Evolutionary conservation across 2,888 invertebrate species (phyloP).

Genomic region (Lasioglossum morio): DNA sequence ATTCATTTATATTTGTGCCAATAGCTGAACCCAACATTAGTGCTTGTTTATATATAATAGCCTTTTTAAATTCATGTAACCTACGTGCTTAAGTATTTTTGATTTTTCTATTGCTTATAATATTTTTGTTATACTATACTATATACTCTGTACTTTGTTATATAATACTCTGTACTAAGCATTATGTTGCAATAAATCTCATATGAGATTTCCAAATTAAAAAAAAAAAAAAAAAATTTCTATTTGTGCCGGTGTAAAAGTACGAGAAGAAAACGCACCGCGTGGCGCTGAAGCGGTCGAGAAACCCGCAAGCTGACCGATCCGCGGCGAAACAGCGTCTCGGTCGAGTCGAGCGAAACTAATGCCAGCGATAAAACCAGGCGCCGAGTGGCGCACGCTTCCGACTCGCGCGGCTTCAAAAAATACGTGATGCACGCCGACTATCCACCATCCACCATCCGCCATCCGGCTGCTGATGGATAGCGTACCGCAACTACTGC

Average conservation of each 20-base stretch:
- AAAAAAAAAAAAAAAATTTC: too few species aligned
- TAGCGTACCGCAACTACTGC: conserved; percentile 50
- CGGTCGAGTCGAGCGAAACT: conserved; percentile 31
- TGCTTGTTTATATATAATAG: too few species aligned
- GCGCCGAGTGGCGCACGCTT: conserved; percentile 58
- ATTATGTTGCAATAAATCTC: too few species aligned
- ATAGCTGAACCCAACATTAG: too few species aligned
- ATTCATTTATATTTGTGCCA: background rate
- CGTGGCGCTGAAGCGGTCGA: background rate
- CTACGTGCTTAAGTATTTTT: too few species aligned
- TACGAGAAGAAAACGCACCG: background rate
- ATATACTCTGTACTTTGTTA: too few species aligned
- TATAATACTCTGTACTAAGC: too few species aligned
- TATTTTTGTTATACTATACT: too few species aligned
- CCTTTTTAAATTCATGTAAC: too few species aligned
- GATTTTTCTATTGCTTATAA: too few species aligned
- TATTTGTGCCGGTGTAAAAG: background rate
- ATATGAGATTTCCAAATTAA: too few species aligned
- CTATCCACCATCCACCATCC: conserved; percentile 70
- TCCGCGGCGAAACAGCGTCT: conserved; percentile 17
- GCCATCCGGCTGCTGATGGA: conserved; percentile 68
- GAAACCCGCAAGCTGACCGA: conserved; percentile 20
- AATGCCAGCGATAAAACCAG: conserved; percentile 61
- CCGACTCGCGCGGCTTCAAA: conserved; percentile 56
- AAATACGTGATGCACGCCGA: conserved; percentile 69